A percentile compares a stretch with the other conserved stretches of the same genome.
These are phyloP conservation scores for Lathamus discolor DNA, from an alignment of 2,113 vertebrate species.

Conservation along the genomic window DNA sequence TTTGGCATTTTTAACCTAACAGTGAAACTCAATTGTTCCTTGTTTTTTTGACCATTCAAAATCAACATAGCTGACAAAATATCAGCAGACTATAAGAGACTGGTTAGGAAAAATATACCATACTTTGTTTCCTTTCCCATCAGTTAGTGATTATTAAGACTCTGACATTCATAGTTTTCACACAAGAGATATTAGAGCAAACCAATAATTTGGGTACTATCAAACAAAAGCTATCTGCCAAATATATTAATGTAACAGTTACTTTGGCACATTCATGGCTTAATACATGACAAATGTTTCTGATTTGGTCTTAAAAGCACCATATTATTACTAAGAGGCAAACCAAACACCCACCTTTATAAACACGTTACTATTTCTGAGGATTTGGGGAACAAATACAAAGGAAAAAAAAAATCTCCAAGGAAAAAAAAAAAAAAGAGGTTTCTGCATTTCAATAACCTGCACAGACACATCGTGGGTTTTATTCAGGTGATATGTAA, in stretches of 20 bases:
- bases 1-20: neutral
- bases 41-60: slow-evolving; percentile 34
- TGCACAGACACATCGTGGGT: neutral
- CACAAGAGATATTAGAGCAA: slow-evolving; percentile 29
- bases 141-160: slow-evolving; percentile 7
- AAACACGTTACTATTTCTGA: neutral
- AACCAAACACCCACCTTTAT: slow-evolving; percentile 36
- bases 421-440: neutral
- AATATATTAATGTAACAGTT: slow-evolving; percentile 7
- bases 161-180: neutral
- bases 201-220: slow-evolving; percentile 49
- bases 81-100: neutral
- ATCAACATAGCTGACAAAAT: neutral
- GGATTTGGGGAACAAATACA: neutral
- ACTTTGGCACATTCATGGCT: slow-evolving; percentile 34
- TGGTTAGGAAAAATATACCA: neutral
- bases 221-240: slow-evolving; percentile 45
- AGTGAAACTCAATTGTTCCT: neutral
- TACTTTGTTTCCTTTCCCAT: neutral
- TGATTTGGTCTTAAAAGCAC: slow-evolving; percentile 21
- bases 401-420: neutral
- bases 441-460: slow-evolving; percentile 25
- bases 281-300: slow-evolving; percentile 48
- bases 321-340: neutral
- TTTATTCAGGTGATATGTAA: slow-evolving; percentile 20